Conservation (phyloP, 2,113 vertebrate genomes). For the Turnix velox region DNA sequence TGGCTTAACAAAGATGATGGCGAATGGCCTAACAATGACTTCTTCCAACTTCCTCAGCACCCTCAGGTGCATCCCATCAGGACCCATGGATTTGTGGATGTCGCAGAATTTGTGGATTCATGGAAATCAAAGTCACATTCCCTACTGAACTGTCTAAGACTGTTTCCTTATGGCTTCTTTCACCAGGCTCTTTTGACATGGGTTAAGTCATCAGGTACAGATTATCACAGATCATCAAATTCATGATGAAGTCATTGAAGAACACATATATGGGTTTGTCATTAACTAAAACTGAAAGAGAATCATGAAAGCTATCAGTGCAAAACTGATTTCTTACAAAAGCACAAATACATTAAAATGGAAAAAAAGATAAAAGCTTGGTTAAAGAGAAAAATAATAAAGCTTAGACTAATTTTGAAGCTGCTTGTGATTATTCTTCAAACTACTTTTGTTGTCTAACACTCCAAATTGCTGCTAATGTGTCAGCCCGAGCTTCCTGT, state of each 20-base stretch:
- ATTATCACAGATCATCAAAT: neutral
- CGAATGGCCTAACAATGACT: too few relatives aligned
- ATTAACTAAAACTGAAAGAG: neutral
- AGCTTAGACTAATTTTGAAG: neutral
- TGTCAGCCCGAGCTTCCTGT: neutral
- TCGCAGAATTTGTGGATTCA: too few relatives aligned
- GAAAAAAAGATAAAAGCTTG: neutral
- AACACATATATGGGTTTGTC: neutral
- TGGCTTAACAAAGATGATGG: too few relatives aligned
- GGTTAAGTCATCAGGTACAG: neutral
- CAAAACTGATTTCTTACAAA: neutral
- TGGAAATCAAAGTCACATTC: neutral
- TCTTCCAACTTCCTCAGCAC: too few relatives aligned
- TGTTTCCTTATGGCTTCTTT: neutral
- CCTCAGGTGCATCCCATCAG: too few relatives aligned
- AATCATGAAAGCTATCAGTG: neutral
- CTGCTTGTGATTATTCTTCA: neutral
- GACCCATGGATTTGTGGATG: too few relatives aligned
- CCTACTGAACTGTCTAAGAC: neutral
- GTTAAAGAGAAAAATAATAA: neutral
- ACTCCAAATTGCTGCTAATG: neutral
- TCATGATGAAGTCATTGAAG: neutral
- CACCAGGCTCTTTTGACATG: neutral
- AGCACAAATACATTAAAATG: neutral
- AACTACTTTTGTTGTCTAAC: neutral